Evolutionary conservation across 2,113 vertebrate species (phyloP).

Genomic region (Neolamprologus brichardi): DNA sequence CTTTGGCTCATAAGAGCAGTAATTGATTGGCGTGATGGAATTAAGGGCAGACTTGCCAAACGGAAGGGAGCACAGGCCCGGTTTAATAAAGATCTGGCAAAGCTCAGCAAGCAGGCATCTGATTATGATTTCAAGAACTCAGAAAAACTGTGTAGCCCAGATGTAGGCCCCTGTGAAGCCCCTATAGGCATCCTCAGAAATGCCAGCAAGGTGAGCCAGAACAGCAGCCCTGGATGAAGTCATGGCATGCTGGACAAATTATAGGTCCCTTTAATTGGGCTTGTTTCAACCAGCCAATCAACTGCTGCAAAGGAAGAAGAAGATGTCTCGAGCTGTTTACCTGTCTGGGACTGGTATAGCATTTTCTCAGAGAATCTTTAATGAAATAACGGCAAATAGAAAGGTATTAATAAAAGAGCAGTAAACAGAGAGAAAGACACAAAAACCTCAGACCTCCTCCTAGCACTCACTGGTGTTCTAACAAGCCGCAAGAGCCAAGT

Average conservation of each 20-base stretch:
- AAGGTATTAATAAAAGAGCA: constrained; percentile 14
- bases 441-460: constrained; percentile 59
- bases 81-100: constrained; percentile 53
- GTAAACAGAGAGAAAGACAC: constrained; percentile 57
- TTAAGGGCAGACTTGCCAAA: constrained; percentile 42
- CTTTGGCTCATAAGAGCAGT: constrained; percentile 24
- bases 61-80: constrained; percentile 34
- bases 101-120: constrained; percentile 51
- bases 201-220: constrained; percentile 22
- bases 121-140: constrained; percentile 62
- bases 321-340: background rate
- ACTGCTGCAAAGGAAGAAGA: background rate
- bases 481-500: constrained; percentile 82
- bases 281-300: constrained; percentile 30
- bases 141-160: constrained; percentile 31
- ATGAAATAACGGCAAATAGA: background rate
- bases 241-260: constrained; percentile 35
- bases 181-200: constrained; percentile 13
- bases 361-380: background rate
- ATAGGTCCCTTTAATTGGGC: constrained; percentile 1
- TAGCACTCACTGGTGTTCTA: constrained; percentile 76
- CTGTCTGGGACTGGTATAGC: background rate
- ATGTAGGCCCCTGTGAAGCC: constrained; percentile 35
- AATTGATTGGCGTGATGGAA: constrained; percentile 61
- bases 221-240: constrained; percentile 39